phyloP scores from a whole-genome alignment of 2,113 vertebrate genomes.

The Lathamus discolor region DNA sequence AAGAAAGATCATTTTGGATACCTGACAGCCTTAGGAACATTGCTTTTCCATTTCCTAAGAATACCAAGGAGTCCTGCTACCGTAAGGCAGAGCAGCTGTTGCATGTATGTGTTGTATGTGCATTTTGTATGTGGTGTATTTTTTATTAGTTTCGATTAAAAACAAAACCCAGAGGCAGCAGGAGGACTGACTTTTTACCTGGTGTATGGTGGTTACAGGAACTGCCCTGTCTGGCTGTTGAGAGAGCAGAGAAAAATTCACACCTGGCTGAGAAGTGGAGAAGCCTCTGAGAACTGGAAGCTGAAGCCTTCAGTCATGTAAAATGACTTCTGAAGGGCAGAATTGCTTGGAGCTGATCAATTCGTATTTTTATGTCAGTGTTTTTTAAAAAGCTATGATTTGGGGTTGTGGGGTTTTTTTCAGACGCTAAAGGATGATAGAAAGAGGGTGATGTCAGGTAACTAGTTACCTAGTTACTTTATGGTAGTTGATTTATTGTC shows the following conservation, averaged over 20 bases:
- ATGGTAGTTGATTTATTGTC: background rate
- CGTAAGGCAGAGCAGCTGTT: background rate
- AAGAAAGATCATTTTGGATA: conserved; percentile 20
- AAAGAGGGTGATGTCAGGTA: background rate
- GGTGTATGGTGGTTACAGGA: background rate
- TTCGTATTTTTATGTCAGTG: conserved; percentile 26
- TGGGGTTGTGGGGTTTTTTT: background rate
- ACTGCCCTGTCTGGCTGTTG: background rate
- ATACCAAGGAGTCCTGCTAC: conserved; percentile 4
- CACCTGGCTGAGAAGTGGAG: background rate
- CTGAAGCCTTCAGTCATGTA: background rate
- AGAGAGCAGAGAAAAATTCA: background rate
- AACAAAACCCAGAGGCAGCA: background rate
- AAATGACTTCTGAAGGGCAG: background rate
- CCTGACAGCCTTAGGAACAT: background rate
- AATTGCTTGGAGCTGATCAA: background rate
- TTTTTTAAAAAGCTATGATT: background rate
- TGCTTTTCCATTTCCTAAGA: background rate
- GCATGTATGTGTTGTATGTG: background rate
- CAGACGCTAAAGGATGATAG: background rate
- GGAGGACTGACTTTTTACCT: background rate
- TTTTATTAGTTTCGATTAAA: background rate
- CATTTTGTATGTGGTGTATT: background rate
- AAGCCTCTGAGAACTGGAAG: conserved; percentile 12
- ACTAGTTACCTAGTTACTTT: background rate